Evolutionary conservation across 53 echinoderm and acorn worm genomes (phyloP), one percentile per base, ranked within the genome.

Genomic region (Apostichopus leukothele): DNA sequence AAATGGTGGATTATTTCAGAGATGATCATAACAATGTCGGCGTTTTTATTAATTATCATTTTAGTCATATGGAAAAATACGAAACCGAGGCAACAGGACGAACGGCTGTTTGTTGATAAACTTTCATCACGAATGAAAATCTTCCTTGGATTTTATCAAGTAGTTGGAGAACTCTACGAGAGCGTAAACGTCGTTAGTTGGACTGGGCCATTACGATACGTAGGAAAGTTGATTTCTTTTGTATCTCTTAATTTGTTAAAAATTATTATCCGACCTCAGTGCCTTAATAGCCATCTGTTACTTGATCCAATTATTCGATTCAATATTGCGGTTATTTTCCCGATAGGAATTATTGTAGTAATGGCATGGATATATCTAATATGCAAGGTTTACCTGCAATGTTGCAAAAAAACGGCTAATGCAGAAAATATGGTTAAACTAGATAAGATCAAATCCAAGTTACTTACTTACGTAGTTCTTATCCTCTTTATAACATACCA

Each of bases 401-500:
- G 16, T 39, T 39, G 39, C 63, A 63, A 4, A 4, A 63, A 63
- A 63, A 16, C 12, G 4, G 63, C 12, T 11, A 63, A 16, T 11
- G 63, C 16, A 23, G 39, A 39, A 4, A 9, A 26, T 11, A 26
- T 7, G 1, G 8, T 50, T 23, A 11, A 7, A 27, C 50, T 26
- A 39, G 50, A 77, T 9, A 51, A 77, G 6, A 5, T 10, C 2
- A 77, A 51, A 39, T 27, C 27, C 3, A 77, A 77, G 18, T 3
- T 77, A 7, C 12, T 77, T 5, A 26, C 26, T 8, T 77, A 26
- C 52, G 89, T 88, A 53, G 52, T 93, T 0, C 39, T 90, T 18
- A 5, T 88, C 39, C 88, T 94, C n/a, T 94, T 90, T 68, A 12
- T 94, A 0, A 85, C 91, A 0, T 94, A 94, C 67, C 79, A 90